Conservation (phyloP, 2,113 vertebrate species). For the Petaurus breviceps region DNA sequence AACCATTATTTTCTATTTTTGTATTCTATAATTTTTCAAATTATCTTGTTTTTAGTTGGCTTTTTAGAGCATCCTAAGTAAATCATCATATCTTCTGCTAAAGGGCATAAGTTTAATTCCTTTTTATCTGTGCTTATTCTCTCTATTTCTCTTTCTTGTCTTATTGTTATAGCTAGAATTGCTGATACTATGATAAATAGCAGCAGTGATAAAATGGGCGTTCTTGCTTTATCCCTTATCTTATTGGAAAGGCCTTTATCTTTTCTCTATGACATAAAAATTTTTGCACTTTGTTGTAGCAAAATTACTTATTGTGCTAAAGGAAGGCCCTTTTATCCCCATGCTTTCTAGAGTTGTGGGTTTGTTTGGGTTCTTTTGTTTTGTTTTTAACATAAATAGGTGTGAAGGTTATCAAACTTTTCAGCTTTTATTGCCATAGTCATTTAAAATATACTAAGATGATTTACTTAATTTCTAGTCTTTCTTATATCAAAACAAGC, state of each 20-base stretch:
- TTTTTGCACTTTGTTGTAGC: background rate
- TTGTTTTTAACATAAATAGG: background rate
- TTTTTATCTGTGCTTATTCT: background rate
- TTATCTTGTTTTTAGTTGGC: background rate
- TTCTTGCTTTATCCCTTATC: background rate
- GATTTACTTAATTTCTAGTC: background rate
- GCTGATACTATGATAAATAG: background rate
- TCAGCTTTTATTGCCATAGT: background rate
- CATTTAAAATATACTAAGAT: background rate
- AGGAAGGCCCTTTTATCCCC: background rate
- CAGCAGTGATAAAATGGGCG: background rate
- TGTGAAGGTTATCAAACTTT: background rate
- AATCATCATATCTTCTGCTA: background rate
- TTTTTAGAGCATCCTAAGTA: background rate
- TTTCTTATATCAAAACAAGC: background rate
- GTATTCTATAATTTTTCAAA: background rate
- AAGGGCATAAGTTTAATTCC: background rate
- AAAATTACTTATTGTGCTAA: background rate
- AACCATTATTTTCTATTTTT: background rate
- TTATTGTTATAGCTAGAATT: background rate
- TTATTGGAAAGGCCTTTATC: background rate
- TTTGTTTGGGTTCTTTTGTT: no score
- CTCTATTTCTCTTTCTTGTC: background rate
- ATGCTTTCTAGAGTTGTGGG: background rate
- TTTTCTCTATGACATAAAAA: background rate